Evolutionary conservation across 2,113 vertebrate genomes (phyloP).

Genomic region (Podarcis cretensis): DNA sequence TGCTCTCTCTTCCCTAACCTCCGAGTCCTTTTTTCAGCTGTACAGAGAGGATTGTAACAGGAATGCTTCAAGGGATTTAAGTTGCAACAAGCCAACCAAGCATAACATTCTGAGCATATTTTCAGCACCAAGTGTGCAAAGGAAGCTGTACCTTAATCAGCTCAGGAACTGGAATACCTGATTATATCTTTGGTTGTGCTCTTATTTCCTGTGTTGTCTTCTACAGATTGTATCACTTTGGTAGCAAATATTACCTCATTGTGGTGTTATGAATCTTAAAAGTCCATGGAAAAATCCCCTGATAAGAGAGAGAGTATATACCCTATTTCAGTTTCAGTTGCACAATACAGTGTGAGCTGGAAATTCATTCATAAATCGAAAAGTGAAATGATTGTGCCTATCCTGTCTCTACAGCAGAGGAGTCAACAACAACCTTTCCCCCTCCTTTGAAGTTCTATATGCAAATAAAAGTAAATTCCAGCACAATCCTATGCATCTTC

Average conservation of each 20-base stretch:
- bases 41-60: background rate
- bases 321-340: background rate
- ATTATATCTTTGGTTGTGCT: constrained; percentile 3
- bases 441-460: background rate
- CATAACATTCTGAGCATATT: background rate
- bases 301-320: background rate
- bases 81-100: background rate
- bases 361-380: background rate
- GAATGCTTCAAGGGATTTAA: background rate
- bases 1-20: background rate
- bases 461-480: background rate
- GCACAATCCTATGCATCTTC: background rate
- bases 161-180: constrained; percentile 10
- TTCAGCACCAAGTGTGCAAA: background rate
- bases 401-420: background rate
- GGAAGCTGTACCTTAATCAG: background rate
- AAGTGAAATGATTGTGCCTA: background rate
- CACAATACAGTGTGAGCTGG: background rate
- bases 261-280: background rate
- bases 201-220: constrained; percentile 26
- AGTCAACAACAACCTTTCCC: background rate
- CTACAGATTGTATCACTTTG: background rate
- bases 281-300: background rate
- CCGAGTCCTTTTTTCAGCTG: background rate
- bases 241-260: background rate